These are phyloP conservation scores for Theodoxus fluviatilis DNA, from an alignment of 2,888 invertebrate species.

Conservation along the genomic window DNA sequence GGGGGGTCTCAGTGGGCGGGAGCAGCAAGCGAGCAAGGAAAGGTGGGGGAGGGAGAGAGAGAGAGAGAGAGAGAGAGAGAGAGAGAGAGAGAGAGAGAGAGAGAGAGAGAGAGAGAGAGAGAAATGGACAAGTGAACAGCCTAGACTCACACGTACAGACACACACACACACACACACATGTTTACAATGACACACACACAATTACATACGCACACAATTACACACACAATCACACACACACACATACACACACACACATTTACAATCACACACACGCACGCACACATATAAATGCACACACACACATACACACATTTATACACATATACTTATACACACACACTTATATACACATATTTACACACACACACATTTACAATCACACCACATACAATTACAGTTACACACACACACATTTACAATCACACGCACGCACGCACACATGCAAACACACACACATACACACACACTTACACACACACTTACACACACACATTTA, in stretches of 20 bases:
- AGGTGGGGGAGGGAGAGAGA: no score
- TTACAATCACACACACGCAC: not conserved
- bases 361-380: not conserved
- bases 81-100: no score
- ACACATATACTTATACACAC: not conserved
- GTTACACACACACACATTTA: conserved; percentile 12
- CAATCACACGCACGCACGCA: not conserved
- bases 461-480: conserved; percentile 15
- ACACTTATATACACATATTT: not conserved
- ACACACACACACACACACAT: conserved; percentile 15
- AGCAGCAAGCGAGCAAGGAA: no score
- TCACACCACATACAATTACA: not conserved
- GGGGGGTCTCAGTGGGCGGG: no score
- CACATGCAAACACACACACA: conserved; percentile 11
- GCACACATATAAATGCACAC: conserved; percentile 7
- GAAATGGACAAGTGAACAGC: no score
- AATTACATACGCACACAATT: not conserved
- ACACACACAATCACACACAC: conserved; percentile 1
- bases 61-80: no score
- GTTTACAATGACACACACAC: not conserved
- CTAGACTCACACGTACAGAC: not conserved
- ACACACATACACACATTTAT: not conserved
- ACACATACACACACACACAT: not conserved
- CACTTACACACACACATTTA: conserved; percentile 1
- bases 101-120: no score